A percentile compares a stretch with the other conserved stretches of the same genome.
These are phyloP conservation scores for Chrysemys picta DNA, from an alignment of 2,113 vertebrate genomes.

Conservation along the genomic window DNA sequence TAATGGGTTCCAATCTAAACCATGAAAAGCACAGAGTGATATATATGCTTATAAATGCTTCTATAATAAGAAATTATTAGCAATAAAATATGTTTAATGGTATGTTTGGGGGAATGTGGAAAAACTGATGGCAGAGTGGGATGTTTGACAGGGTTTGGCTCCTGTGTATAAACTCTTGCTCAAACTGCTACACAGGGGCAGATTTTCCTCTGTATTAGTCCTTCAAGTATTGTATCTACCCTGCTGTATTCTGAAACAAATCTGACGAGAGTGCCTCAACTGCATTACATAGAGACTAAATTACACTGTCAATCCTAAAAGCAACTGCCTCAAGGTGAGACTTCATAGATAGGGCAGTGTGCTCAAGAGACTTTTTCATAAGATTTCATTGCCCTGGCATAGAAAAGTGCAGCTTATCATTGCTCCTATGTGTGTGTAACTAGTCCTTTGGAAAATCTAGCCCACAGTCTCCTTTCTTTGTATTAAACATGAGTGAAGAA, in stretches of 20 bases:
- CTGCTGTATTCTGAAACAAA: neutral
- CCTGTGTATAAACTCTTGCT: neutral
- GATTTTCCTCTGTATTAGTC: neutral
- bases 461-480: neutral
- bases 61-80: neutral
- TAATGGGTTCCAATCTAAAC: neutral
- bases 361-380: neutral
- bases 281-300: neutral
- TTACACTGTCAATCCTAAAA: neutral
- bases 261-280: neutral
- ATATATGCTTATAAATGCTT: neutral
- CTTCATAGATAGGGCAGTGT: neutral
- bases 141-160: neutral
- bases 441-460: neutral
- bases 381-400: neutral
- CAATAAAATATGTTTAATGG: neutral
- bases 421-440: neutral
- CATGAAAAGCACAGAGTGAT: neutral
- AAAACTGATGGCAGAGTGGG: neutral
- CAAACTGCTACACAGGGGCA: neutral
- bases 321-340: neutral
- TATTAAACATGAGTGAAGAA: neutral
- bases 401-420: neutral
- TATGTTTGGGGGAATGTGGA: neutral
- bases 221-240: neutral